A percentile compares a stretch with the other conserved stretches of the same genome.
These are phyloP conservation scores for Oreotrochilus melanogaster DNA, from an alignment of 2,113 vertebrate genomes.

Conservation along the genomic window DNA sequence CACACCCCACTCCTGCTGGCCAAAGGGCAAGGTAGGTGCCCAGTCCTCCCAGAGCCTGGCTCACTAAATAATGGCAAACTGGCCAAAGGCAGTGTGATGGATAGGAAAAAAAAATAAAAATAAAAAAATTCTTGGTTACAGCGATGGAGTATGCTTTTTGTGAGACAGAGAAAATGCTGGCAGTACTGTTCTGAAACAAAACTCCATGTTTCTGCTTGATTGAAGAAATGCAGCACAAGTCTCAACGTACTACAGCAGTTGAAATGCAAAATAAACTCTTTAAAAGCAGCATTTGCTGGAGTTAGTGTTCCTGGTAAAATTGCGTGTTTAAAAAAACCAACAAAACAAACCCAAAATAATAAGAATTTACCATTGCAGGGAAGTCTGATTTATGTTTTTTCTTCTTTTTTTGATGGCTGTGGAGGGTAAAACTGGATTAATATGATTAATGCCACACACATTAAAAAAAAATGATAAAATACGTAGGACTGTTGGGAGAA, in stretches of 20 bases:
- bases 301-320: not conserved
- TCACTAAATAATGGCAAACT: rapidly evolving
- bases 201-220: not conserved
- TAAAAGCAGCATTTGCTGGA: not conserved
- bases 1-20: rapidly evolving
- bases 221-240: not conserved
- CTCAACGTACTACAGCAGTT: not conserved
- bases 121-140: not conserved
- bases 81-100: not conserved
- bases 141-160: not conserved
- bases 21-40: not conserved
- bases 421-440: not conserved
- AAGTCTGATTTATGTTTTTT: not conserved
- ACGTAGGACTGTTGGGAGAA: not conserved
- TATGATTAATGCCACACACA: not conserved
- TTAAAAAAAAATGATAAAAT: not conserved
- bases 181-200: not conserved
- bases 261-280: not conserved
- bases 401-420: not conserved
- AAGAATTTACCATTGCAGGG: not conserved
- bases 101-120: not conserved
- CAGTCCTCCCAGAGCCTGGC: not conserved
- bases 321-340: not conserved
- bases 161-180: not conserved
- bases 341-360: not conserved